Base-by-base conservation (phyloP, 2,797 vertebrate species). In the Channa striata region DNA sequence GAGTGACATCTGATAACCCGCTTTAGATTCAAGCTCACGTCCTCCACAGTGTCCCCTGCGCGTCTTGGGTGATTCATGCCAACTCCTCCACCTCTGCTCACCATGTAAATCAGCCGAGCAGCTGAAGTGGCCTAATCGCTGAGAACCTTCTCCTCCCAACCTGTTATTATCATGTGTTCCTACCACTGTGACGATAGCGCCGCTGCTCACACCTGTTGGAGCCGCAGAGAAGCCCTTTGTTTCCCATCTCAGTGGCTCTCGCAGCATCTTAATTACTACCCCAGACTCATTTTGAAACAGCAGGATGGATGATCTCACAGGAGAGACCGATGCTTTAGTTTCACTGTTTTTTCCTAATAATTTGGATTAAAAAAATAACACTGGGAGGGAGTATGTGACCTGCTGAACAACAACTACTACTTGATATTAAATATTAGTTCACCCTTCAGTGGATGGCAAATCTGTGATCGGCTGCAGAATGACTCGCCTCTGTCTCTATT, bases 1-100 rank as follows among this genome's bases (percentile, higher is more conserved):
- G 77, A 84, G 82, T 52, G 37, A 25, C 58, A 8, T 69, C 57
- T 85, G 79, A 90, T 74, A 59, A 89, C 90, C 44, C 67, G 51
- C 81, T 92, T 91, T 82, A 84, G 72, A 93, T 92, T 90, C 91
- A 90, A 39, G 60, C 78, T 85, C 91, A 91, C 88, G 67, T 90
- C 87, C 84, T 69, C 72, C 30, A 3, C 70, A 3, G 72, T 37
- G 49, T 81, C 57, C 60, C 68, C 59, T 49, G 37, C 21, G 54
- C 74, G 69, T 75, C 46, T 60, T 1, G 5, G 57, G 69, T 91
- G 84, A 92, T 93, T 93, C 88, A 92, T 68, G 61, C 44, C n/a
- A 56, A 60, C 77, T 78, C 62, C 78, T 79, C 79, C 80, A 80
- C 78, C 84, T 87, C 84, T 84, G 71, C 72, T 52, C 34, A 8